Evolutionary conservation across 92 coral and sea anemone genomes (phyloP).

Genomic region (Phymanthus crucifer): DNA sequence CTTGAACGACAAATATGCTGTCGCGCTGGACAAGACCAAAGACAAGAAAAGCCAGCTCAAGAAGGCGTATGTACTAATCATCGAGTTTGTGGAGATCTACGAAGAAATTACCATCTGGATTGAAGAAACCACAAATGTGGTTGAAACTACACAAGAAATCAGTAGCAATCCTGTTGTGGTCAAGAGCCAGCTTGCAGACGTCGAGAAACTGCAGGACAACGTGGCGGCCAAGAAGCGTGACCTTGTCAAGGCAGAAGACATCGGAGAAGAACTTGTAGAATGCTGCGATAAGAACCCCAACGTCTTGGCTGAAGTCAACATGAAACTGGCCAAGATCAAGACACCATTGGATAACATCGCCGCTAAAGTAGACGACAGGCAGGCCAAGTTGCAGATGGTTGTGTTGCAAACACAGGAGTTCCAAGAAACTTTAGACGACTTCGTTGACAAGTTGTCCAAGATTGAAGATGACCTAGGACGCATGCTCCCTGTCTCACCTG

Average conservation of each 20-base stretch:
- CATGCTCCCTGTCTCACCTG: constrained; percentile 78
- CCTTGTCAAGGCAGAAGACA: constrained; percentile 73
- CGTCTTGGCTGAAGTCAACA: constrained; percentile 67
- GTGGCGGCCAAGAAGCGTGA: constrained; percentile 71
- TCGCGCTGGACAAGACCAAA: constrained; percentile 57
- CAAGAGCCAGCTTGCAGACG: constrained; percentile 74
- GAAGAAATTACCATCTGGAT: constrained; percentile 84
- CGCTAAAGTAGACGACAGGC: constrained; percentile 76
- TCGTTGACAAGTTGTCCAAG: constrained; percentile 69
- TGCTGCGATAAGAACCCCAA: constrained; percentile 75
- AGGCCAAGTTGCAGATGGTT: constrained; percentile 71
- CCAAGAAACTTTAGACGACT: constrained; percentile 82
- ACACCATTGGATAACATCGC: constrained; percentile 67
- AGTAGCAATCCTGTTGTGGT: constrained; percentile 77
- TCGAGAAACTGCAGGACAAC: constrained; percentile 75
- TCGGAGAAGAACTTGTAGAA: constrained; percentile 76
- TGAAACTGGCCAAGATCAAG: constrained; percentile 65
- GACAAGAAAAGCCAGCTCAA: constrained; percentile 68
- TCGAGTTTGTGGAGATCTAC: constrained; percentile 79
- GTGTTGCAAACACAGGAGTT: constrained; percentile 86
- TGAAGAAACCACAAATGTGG: constrained; percentile 65
- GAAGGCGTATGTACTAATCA: constrained; percentile 62
- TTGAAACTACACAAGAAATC: constrained; percentile 66
- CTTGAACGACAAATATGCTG: constrained; percentile 53
- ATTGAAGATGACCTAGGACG: constrained; percentile 72